Evolutionary conservation across 2,797 vertebrate species (phyloP).

Genomic region (Tadarida brasiliensis): DNA sequence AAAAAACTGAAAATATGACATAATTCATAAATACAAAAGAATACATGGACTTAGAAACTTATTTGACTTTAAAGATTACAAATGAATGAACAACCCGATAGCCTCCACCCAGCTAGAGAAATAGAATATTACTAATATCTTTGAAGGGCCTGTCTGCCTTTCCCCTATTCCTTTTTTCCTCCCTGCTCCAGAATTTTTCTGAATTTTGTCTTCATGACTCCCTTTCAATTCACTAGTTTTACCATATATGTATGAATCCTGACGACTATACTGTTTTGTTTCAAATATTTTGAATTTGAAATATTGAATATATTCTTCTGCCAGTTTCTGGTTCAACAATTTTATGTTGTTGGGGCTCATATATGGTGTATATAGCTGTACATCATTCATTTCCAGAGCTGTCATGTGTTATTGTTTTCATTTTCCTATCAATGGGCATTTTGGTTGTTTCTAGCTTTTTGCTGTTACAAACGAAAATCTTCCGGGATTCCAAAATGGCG

Average conservation of each 20-base stretch:
- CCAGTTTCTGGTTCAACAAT: not conserved
- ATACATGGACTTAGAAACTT: not conserved
- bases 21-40: not conserved
- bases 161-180: not conserved
- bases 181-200: not conserved
- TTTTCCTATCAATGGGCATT: not conserved
- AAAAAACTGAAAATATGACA: not conserved
- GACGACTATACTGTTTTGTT: not conserved
- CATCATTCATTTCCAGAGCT: not conserved
- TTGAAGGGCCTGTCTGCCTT: not conserved
- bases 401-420: not conserved
- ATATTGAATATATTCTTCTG: not conserved
- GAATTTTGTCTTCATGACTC: not conserved
- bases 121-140: not conserved
- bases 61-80: conserved; percentile 15
- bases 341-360: not conserved
- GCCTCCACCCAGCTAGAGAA: not conserved
- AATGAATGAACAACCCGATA: not conserved
- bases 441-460: not conserved
- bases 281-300: conserved; percentile 1
- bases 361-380: not conserved
- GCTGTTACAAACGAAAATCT: not conserved
- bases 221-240: not conserved
- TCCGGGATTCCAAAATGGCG: no score
- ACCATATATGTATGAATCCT: not conserved